Evolutionary conservation across 53 echinoderm and acorn worm genomes (phyloP).

Genomic region (Henricia sp.): DNA sequence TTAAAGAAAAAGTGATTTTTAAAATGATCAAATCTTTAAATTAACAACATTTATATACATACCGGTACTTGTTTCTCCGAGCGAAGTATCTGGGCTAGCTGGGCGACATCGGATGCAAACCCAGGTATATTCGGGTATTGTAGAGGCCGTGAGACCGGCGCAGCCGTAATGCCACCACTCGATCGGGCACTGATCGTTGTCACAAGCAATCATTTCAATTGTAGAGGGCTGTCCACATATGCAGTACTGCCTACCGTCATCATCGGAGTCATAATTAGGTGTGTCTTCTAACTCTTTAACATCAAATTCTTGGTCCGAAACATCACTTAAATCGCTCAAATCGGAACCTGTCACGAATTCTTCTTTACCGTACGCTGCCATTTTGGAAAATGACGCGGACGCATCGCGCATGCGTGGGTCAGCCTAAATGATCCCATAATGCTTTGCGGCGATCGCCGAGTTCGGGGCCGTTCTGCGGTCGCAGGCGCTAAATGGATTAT

Average conservation of each 20-base stretch:
- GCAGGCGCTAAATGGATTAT: too few relatives aligned
- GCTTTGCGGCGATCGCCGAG: too few relatives aligned
- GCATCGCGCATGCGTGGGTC: too few relatives aligned
- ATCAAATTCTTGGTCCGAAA: conserved; percentile 1
- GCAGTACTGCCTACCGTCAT: conserved; percentile 5
- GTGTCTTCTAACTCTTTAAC: not conserved
- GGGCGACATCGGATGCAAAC: conserved; percentile 45
- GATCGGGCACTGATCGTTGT: not conserved
- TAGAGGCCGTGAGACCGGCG: not conserved
- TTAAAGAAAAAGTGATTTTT: too few relatives aligned
- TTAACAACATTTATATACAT: too few relatives aligned
- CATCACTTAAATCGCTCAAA: conserved; percentile 25
- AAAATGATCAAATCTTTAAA: too few relatives aligned
- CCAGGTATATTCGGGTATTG: conserved; percentile 7
- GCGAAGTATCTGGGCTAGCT: too few relatives aligned
- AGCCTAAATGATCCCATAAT: too few relatives aligned
- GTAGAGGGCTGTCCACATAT: conserved; percentile 16
- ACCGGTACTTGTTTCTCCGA: too few relatives aligned
- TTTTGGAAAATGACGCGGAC: not conserved
- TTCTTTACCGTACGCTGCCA: conserved; percentile 13
- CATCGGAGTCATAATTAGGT: not conserved
- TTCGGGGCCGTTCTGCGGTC: too few relatives aligned
- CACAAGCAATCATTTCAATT: conserved; percentile 22
- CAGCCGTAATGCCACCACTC: conserved; percentile 28
- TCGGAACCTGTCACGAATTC: conserved; percentile 4